These are phyloP conservation scores for Lasaia peninsularis DNA, from an alignment of 1,140 invertebrate species.

Conservation along the genomic window DNA sequence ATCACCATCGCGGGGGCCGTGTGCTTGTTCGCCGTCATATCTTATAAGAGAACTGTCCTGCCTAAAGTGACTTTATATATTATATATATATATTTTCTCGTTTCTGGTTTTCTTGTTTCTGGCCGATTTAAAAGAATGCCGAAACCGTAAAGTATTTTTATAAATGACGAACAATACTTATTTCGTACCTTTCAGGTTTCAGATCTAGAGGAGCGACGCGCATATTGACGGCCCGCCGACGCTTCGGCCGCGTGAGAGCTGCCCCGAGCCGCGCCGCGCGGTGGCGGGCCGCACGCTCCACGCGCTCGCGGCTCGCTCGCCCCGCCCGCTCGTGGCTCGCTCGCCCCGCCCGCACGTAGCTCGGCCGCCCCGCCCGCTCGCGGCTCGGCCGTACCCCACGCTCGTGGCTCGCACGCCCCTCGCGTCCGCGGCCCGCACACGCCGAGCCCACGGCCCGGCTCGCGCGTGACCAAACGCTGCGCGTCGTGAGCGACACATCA, in stretches of 20 bases:
- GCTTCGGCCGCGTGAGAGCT: conserved; percentile 23
- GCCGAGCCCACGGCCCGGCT: neutral
- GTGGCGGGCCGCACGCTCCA: neutral
- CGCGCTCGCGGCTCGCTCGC: too few relatives aligned
- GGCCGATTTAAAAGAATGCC: too few relatives aligned
- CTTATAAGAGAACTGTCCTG: too few relatives aligned
- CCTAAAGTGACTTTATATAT: too few relatives aligned
- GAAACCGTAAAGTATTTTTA: too few relatives aligned
- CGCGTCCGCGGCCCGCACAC: neutral
- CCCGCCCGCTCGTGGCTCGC: too few relatives aligned
- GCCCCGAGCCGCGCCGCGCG: neutral
- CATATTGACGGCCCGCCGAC: conserved; percentile 51
- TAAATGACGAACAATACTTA: too few relatives aligned
- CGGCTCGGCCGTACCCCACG: neutral
- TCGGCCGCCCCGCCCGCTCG: conserved; percentile 19
- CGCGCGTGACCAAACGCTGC: neutral
- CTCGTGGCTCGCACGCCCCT: neutral
- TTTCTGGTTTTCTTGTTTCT: too few relatives aligned
- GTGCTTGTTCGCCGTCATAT: too few relatives aligned
- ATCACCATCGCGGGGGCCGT: too few relatives aligned
- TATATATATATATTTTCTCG: too few relatives aligned
- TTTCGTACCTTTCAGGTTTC: conserved; percentile 42
- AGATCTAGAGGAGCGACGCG: conserved; percentile 58
- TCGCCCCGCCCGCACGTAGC: conserved; percentile 22
- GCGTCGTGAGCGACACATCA: neutral